Conservation (phyloP, 2,797 vertebrate genomes). For the Saxicola maurus region DNA sequence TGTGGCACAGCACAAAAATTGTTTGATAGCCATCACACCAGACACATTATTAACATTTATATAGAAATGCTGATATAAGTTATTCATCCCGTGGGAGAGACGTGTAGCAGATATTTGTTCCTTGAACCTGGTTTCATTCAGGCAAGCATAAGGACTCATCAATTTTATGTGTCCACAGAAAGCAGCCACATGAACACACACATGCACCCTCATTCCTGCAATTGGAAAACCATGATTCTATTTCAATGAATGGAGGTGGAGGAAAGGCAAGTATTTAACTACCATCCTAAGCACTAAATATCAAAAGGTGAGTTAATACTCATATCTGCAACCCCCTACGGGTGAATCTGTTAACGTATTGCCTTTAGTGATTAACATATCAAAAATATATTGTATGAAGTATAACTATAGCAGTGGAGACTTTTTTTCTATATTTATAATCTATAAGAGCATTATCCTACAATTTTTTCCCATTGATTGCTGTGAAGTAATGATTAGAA, state of each 20-base stretch:
- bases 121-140: neutral
- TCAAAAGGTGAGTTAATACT: neutral
- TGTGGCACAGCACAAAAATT: neutral
- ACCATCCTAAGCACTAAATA: neutral
- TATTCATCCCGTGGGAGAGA: neutral
- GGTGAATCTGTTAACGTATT: neutral
- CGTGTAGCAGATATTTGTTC: neutral
- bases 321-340: neutral
- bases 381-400: neutral
- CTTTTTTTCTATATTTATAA: neutral
- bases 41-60: constrained; percentile 21
- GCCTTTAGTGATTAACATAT: neutral
- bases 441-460: neutral
- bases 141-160: neutral
- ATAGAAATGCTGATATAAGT: neutral
- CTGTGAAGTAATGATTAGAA: neutral
- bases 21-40: neutral
- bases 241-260: neutral
- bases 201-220: rapidly evolving
- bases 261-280: neutral
- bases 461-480: neutral
- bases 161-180: neutral
- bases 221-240: neutral
- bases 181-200: neutral
- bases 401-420: neutral